Base-by-base conservation (phyloP, 2,113 vertebrate species). In the Cnemophilus loriae region DNA sequence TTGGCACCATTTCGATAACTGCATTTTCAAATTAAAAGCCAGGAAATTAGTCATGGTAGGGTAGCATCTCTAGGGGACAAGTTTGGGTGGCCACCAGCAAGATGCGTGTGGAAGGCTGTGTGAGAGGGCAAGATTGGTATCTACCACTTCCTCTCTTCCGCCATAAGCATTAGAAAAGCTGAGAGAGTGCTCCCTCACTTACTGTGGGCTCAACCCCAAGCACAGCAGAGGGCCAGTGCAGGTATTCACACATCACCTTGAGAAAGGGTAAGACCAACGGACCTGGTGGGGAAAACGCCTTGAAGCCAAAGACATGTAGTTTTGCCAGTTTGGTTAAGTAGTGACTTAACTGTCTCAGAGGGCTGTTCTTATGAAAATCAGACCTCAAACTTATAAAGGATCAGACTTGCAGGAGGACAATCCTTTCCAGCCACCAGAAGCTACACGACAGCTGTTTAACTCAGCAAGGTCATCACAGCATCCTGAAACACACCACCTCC, bases 31-130 rank as follows among this genome's bases (percentile, higher is more conserved):
- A 95, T 63, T 78, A 94, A 74, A 93, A 90, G 37, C 47, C 87
- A 92, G 85, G 90, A 93, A 94, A 93, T 94, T 80, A 94, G 87
- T 96, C 90, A 96, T 8, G 56, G 55, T 35, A 65, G 37, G n/a
- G 20, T 8, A 84, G 50, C 67, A 59, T 70, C 71, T 87, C 35
- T 41, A 83, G 52, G 32, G 92, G 52, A 75, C 26, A 88, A 88
- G 64, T 59, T 13, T 70, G 85, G 71, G 79, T 90, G 85, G 60
- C 64, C 83, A 88, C 28, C 63, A 89, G 44, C 47, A 92, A 90
- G 68, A 90, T 46, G 67, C 0, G 0, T 1, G 3, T 76, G 63
- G 82, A 89, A 87, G 73, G 73, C 85, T 18, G 8, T 28, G 67
- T 5, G 55, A 84, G 77, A 89, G 28, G 68, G 46, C 13, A 85